Percentiles rank a stretch among this genome's conserved stretches.
phyloP scores from a whole-genome alignment of 2,888 invertebrate species.

The Augochlorella aurata region DNA sequence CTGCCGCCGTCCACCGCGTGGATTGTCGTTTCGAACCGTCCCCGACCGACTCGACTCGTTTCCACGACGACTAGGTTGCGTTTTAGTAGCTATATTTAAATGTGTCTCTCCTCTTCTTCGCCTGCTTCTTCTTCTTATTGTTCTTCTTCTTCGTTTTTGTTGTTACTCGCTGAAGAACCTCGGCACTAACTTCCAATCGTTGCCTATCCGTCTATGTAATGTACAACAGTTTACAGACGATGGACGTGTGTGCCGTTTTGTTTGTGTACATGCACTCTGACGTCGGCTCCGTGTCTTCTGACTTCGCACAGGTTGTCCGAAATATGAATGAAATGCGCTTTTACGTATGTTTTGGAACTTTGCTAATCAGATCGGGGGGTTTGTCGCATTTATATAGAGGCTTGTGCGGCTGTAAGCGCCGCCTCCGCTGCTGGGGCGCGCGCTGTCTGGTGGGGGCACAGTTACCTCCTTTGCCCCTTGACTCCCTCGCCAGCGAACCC shows the following conservation, averaged over 20 bases:
- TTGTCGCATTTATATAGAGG: slow-evolving; percentile 79
- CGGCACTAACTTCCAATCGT: background rate
- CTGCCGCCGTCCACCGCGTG: background rate
- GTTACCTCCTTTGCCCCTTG: slow-evolving; percentile 30
- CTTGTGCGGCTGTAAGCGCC: slow-evolving; percentile 68
- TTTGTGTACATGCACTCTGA: background rate
- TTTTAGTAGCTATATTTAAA: slow-evolving; percentile 10
- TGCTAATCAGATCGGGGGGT: slow-evolving; percentile 80
- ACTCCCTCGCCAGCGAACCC: background rate
- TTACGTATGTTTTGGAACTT: slow-evolving; percentile 69
- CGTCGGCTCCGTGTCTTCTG: background rate
- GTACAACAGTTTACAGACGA: too few species aligned
- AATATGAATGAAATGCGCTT: slow-evolving; percentile 53
- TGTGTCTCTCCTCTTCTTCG: background rate
- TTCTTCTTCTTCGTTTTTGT: background rate
- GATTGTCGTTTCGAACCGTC: background rate
- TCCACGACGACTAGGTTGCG: background rate
- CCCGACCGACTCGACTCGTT: background rate
- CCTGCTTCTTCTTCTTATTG: background rate
- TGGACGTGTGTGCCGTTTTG: background rate
- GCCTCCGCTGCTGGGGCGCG: slow-evolving; percentile 65
- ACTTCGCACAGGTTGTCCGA: slow-evolving; percentile 14
- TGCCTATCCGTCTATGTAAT: background rate
- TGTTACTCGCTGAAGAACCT: background rate
- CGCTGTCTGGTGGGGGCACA: slow-evolving; percentile 48